These are phyloP conservation scores for Sesia bembeciformis DNA, from an alignment of 2,888 invertebrate species.

Conservation along the genomic window DNA sequence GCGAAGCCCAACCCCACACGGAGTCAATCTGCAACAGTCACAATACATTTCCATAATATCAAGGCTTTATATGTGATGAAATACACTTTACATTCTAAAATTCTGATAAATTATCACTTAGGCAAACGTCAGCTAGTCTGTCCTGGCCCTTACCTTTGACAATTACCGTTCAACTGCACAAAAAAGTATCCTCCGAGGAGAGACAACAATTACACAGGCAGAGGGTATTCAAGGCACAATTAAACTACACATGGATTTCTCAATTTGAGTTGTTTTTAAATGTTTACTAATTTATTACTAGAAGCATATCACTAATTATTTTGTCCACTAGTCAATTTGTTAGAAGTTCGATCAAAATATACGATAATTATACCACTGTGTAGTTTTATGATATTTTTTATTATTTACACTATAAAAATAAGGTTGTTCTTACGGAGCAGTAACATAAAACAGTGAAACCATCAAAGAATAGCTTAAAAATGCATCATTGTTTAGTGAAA, in stretches of 20 bases:
- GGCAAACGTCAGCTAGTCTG: slow-evolving; percentile 38
- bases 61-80: slow-evolving; percentile 1
- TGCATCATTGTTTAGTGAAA: too few relatives aligned
- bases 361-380: background rate
- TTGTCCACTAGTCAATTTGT: slow-evolving; percentile 46
- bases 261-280: slow-evolving; percentile 47
- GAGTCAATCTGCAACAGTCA: slow-evolving; percentile 87
- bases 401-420: too few relatives aligned
- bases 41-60: slow-evolving; percentile 16
- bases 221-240: slow-evolving; percentile 6
- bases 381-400: too few relatives aligned
- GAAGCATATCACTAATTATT: slow-evolving; percentile 36
- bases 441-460: too few relatives aligned
- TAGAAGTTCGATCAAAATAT: slow-evolving; percentile 31
- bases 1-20: slow-evolving; percentile 96
- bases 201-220: background rate
- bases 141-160: slow-evolving; percentile 57
- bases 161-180: slow-evolving; percentile 41
- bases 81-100: slow-evolving; percentile 11
- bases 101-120: slow-evolving; percentile 22
- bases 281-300: slow-evolving; percentile 50
- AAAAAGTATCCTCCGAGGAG: slow-evolving; percentile 27
- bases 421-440: too few relatives aligned
- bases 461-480: too few relatives aligned
- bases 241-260: slow-evolving; percentile 55